These are phyloP conservation scores for Eilema griseolum DNA, from an alignment of 2,888 invertebrate genomes.

Conservation along the genomic window DNA sequence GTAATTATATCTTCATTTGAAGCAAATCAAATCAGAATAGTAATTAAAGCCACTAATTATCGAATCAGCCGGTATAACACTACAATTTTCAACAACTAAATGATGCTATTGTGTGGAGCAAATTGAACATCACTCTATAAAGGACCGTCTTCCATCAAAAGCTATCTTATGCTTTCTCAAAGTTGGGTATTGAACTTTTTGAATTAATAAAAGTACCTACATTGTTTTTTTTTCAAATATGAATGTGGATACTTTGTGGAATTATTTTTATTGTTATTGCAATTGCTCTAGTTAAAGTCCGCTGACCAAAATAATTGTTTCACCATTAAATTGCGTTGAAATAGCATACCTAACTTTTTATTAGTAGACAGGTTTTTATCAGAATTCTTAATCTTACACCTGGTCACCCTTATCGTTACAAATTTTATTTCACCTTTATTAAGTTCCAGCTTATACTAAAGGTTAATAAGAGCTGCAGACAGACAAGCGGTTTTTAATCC, in stretches of 20 bases:
- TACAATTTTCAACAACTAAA: conserved; percentile 38
- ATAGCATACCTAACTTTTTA: too few species aligned
- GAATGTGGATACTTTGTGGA: background rate
- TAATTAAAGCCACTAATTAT: conserved; percentile 65
- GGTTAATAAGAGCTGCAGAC: background rate
- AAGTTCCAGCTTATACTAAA: background rate
- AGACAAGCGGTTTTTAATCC: background rate
- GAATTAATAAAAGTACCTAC: background rate
- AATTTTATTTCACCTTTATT: too few species aligned
- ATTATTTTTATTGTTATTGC: background rate
- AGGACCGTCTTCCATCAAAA: conserved; percentile 6
- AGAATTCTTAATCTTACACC: background rate
- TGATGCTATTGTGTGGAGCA: conserved; percentile 41
- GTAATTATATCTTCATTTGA: conserved; percentile 43
- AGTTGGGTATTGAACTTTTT: background rate
- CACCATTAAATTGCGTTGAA: too few species aligned
- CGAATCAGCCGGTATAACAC: conserved; percentile 49
- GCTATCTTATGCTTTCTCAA: conserved; percentile 14
- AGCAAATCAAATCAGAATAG: conserved; percentile 37
- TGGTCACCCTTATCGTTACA: too few species aligned
- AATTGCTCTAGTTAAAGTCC: too few species aligned
- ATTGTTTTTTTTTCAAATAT: background rate
- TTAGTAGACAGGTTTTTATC: too few species aligned
- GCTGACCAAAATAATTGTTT: too few species aligned
- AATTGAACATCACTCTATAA: conserved; percentile 34